Evolutionary conservation across 1,140 invertebrate species (phyloP).

Genomic region (Ips typographus): DNA sequence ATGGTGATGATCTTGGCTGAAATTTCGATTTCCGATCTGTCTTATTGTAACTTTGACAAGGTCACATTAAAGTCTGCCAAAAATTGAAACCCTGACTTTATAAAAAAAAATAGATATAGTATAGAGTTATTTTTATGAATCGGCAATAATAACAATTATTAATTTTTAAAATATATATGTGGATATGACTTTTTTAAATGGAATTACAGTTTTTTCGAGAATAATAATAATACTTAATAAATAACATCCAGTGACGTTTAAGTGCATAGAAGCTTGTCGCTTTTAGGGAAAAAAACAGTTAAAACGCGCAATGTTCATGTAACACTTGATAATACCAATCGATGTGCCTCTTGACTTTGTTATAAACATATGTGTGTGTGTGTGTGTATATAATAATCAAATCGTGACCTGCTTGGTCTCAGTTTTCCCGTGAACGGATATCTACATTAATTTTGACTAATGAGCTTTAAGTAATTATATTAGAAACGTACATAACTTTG

Average conservation of each 20-base stretch:
- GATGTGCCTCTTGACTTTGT: conserved; percentile 49
- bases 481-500: not conserved
- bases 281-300: conserved; percentile 35
- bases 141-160: conserved; percentile 37
- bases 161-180: conserved; percentile 35
- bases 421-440: conserved; percentile 38
- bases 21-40: conserved; percentile 26
- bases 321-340: conserved; percentile 51
- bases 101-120: conserved; percentile 28
- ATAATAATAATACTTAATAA: not conserved
- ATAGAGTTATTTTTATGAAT: conserved; percentile 41
- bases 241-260: not conserved
- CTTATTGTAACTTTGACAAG: conserved; percentile 44
- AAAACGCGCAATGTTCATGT: conserved; percentile 41
- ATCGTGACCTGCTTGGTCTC: conserved; percentile 48
- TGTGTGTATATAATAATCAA: conserved; percentile 25
- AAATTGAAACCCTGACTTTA: conserved; percentile 36
- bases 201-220: conserved; percentile 28
- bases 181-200: conserved; percentile 29
- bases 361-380: conserved; percentile 23
- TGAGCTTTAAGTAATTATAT: conserved; percentile 38
- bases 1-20: conserved; percentile 17
- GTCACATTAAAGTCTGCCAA: conserved; percentile 45
- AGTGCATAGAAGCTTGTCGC: conserved; percentile 33
- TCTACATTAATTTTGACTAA: conserved; percentile 38